These are phyloP conservation scores for Aphis gossypii DNA, from an alignment of 1,140 invertebrate species.

Conservation along the genomic window DNA sequence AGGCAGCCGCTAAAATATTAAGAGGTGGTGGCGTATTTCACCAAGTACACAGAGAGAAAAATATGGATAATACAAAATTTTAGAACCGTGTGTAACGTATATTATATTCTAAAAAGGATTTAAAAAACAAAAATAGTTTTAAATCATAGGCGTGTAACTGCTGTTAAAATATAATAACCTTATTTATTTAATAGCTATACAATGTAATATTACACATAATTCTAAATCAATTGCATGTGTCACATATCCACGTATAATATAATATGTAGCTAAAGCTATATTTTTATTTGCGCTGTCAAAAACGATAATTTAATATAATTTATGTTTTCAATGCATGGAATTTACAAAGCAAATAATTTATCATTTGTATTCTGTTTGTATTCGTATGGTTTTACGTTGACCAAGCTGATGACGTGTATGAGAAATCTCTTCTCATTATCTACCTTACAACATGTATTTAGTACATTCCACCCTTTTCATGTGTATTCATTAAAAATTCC, in stretches of 20 bases:
- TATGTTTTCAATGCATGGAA: background rate
- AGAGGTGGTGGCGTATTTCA: no score
- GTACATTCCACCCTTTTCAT: background rate
- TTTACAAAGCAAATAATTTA: background rate
- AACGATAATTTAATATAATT: background rate
- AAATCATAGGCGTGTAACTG: no score
- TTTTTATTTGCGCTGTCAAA: background rate
- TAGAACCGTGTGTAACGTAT: no score
- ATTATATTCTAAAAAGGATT: no score
- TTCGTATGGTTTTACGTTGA: background rate
- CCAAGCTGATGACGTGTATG: background rate
- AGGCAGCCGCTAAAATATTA: no score
- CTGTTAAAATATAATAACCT: no score
- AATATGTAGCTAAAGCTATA: background rate
- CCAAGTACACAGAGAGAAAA: no score
- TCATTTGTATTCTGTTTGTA: background rate
- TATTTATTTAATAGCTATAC: no score
- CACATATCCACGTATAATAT: background rate
- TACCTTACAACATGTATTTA: background rate
- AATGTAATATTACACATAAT: no score
- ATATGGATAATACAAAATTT: no score
- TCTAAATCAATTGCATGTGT: background rate
- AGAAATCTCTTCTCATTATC: slow-evolving; percentile 17
- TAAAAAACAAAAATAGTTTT: background rate
- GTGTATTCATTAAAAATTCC: slow-evolving; percentile 39